Evolutionary conservation across 2,888 invertebrate genomes (phyloP), one percentile per base, ranked within the genome.

Genomic region (Autographa gamma): DNA sequence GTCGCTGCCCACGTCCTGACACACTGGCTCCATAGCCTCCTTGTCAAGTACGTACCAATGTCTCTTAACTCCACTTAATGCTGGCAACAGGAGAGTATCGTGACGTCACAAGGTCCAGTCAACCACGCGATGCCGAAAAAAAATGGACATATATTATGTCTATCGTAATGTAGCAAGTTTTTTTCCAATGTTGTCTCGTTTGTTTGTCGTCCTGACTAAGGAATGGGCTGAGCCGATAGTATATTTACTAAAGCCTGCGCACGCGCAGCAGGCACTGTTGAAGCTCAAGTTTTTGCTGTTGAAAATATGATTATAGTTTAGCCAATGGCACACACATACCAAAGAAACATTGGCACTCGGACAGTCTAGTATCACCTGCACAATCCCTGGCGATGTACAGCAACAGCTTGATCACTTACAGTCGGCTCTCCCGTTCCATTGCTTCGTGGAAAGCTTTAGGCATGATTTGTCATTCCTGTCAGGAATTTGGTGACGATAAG

Each of bases 1-100:
- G 32, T n/a, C 34, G 18, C 43, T 19, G 56, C 52, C 31, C 60
- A 38, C 66, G 34, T 25, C 32, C 66, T 66, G 18, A 56, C 68
- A 13, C 38, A 16, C 41, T 62, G 58, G 19, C 62, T 25, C 34
- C 16, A 16, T 65, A 41, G 25, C 32, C 32, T 52, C 18, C 13
- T 52, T 52, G 52, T 18, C 3, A 18, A 9, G 16, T 5, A n/a
- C 48, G 6, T 5, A n/a, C n/a, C n/a, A n/a, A 4, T 4, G 14
- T 0, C 16, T 48, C 48, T n/a, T 5, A 4, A 48, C 6, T 14
- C 16, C 43, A 43, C 43, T 43, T 6, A 16, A 2, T 43, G 43
- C 6, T 14, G 43, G 16, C 43, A 43, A 43, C 5, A 7, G 16
- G 48, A n/a, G 2, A 14, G 7, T 7, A 48, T n/a, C n/a, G n/a